phyloP scores from a whole-genome alignment of 1,140 invertebrate genomes.

The Mesaphorura yosii region DNA sequence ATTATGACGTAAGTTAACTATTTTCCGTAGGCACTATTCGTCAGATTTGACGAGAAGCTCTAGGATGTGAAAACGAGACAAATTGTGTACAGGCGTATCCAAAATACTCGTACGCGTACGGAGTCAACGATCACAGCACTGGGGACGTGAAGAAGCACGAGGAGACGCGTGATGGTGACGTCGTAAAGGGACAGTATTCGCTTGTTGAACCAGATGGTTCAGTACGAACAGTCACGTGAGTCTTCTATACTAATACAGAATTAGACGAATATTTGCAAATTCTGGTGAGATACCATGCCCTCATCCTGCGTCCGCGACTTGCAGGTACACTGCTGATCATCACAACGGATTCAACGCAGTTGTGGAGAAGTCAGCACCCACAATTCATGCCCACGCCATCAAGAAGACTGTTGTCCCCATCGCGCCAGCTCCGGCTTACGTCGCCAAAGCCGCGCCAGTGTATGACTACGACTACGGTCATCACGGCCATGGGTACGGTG shows the following conservation, averaged over 20 bases:
- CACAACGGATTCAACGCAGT: constrained; percentile 10
- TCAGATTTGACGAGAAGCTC: background rate
- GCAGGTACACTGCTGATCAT: background rate
- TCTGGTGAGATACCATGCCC: background rate
- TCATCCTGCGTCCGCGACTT: background rate
- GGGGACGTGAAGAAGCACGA: constrained; percentile 32
- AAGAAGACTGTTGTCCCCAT: constrained; percentile 7
- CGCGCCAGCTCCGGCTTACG: too few species aligned
- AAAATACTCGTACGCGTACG: constrained; percentile 13
- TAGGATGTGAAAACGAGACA: background rate
- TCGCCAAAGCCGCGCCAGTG: background rate
- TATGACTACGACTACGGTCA: constrained; percentile 6
- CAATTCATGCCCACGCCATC: constrained; percentile 17
- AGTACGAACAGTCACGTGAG: constrained; percentile 30
- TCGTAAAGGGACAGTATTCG: constrained; percentile 40
- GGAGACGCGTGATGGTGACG: constrained; percentile 46
- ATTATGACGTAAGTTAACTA: constrained; percentile 5
- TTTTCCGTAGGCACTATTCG: background rate
- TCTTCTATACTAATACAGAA: constrained; percentile 14
- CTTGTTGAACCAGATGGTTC: constrained; percentile 32
- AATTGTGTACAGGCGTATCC: constrained; percentile 6
- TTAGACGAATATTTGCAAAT: background rate
- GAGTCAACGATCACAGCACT: constrained; percentile 8
- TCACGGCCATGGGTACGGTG: constrained; percentile 12
- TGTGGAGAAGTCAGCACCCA: background rate